These are phyloP conservation scores for Sebastes schlegelii DNA, from an alignment of 2,113 vertebrate genomes.

Conservation along the genomic window DNA sequence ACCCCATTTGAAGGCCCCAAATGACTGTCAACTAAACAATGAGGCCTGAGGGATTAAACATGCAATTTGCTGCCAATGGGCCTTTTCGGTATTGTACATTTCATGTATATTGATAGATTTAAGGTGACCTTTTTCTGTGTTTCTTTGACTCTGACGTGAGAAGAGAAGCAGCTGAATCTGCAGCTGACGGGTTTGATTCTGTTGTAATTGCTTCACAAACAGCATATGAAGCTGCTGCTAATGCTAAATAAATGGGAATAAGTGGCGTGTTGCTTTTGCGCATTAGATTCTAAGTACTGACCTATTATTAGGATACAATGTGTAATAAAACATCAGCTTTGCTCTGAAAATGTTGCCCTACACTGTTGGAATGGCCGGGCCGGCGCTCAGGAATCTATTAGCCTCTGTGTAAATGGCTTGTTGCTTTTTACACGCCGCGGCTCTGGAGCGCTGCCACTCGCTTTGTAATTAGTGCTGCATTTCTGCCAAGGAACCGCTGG, in stretches of 20 bases:
- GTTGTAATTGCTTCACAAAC: conserved; percentile 19
- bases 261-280: conserved; percentile 35
- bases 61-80: neutral
- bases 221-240: conserved; percentile 11
- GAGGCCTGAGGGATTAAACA: neutral
- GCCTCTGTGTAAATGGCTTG: conserved; percentile 78
- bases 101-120: neutral
- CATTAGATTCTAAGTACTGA: conserved; percentile 58
- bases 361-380: conserved; percentile 65
- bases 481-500: conserved; percentile 74
- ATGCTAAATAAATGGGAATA: conserved; percentile 49
- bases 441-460: conserved; percentile 87
- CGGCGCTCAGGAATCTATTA: conserved; percentile 78
- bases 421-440: conserved; percentile 74
- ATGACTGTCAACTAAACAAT: neutral
- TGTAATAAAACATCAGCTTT: conserved; percentile 70
- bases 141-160: neutral
- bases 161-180: neutral
- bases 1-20: too few species aligned
- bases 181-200: neutral
- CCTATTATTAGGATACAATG: conserved; percentile 77
- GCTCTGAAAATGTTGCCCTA: conserved; percentile 69
- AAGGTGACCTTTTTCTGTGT: neutral
- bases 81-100: neutral
- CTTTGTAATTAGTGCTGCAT: conserved; percentile 93